Conservation (phyloP, 1,140 invertebrate genomes). For the Psilanteris sp. region DNA sequence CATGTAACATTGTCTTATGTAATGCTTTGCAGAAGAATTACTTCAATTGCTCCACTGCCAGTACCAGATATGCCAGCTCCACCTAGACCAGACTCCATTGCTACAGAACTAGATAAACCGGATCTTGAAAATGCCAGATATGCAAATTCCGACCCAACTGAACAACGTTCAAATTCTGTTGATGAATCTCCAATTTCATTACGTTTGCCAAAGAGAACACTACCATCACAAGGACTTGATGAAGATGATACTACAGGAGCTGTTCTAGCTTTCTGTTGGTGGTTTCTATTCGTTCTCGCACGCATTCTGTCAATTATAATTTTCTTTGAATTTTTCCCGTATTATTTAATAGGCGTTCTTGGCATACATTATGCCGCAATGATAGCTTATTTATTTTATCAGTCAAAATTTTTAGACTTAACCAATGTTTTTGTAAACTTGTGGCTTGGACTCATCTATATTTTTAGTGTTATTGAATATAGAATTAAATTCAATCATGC, state of each 20-base stretch:
- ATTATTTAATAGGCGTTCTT: conserved; percentile 81
- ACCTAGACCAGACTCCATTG: conserved; percentile 74
- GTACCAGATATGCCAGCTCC: conserved; percentile 76
- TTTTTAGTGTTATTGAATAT: conserved; percentile 87
- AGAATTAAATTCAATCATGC: conserved; percentile 86
- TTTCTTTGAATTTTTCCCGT: conserved; percentile 85
- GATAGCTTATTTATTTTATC: conserved; percentile 82
- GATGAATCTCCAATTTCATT: conserved; percentile 34
- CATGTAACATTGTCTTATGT: too few species aligned
- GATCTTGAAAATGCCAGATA: conserved; percentile 22
- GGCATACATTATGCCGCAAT: conserved; percentile 82
- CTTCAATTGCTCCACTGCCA: conserved; percentile 71
- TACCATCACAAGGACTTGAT: conserved; percentile 81
- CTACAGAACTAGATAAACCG: conserved; percentile 32
- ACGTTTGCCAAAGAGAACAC: conserved; percentile 69
- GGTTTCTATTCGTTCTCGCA: conserved; percentile 85
- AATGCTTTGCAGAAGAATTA: conserved; percentile 70
- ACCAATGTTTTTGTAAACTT: conserved; percentile 82
- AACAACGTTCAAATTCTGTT: conserved; percentile 15
- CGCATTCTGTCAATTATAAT: conserved; percentile 84
- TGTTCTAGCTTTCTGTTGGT: conserved; percentile 84
- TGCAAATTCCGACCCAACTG: conserved; percentile 26
- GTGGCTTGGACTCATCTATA: conserved; percentile 85
- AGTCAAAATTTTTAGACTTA: conserved; percentile 81
- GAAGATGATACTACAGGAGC: conserved; percentile 85